Base-by-base conservation (phyloP, 2,797 vertebrate genomes). In the Vipera ursinii region DNA sequence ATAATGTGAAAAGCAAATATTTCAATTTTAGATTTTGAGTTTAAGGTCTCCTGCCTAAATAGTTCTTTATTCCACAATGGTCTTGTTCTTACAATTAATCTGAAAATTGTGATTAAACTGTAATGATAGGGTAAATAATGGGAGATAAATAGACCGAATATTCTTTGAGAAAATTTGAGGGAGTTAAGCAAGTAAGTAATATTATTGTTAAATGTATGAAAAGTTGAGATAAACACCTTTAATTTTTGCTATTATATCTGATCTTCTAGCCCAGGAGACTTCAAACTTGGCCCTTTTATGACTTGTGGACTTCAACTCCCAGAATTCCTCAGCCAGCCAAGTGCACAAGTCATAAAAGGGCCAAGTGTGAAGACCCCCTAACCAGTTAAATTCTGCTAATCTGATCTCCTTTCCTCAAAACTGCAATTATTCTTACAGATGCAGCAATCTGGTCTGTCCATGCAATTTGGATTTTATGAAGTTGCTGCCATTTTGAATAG, bases 71-170 rank as follows among this genome's bases (percentile, higher is more conserved):
- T 73, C 32, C 69, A 73, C 32, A 32, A 32, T 96, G 96, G 96
- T 96, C 94, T 96, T 82, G 96, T 95, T 96, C 91, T 97, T 95
- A 95, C 96, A 96, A 96, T 96, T 97, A 95, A 94, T 95, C 96
- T 96, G 94, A 97, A 98, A 97, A 97, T 97, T 97, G 97, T 96
- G 92, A 92, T 96, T 95, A 95, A 93, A 92, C 73, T 82, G 94
- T 96, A 97, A 97, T 91, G 94, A 96, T 95, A 96, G 95, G 94
- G 63, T 24, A 61, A 92, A 95, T 96, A 95, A 94, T 94, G 94
- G 92, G 56, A 89, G 87, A 95, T 94, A 63, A 51, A 91, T 88
- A 92, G 93, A 90, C 15, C 51, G 26, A 92, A 22, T n/a, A 13
- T 60, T 51, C 12, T 86, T 51, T 12, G 44, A 48, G 48, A 22